A percentile compares a stretch with the other conserved stretches of the same genome.
Conservation (phyloP, 2,888 invertebrate genomes). For the Megaustenia siamemsis region DNA sequence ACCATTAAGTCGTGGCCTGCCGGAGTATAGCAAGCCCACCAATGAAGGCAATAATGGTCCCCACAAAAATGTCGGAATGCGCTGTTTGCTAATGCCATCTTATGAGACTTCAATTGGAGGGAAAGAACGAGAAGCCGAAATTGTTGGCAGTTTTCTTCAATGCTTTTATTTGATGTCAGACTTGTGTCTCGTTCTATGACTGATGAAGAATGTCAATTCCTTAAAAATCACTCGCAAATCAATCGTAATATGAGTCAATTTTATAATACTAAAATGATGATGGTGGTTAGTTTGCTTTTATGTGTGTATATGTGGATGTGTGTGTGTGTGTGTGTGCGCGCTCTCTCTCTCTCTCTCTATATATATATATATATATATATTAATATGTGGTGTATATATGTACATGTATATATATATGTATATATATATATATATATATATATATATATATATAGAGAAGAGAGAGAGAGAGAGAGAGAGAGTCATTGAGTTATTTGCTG, state of each 20-base stretch:
- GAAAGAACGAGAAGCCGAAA: background rate
- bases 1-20: background rate
- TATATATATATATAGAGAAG: no score
- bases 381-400: background rate
- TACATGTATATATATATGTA: background rate
- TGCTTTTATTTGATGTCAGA: no score
- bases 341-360: background rate
- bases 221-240: no score
- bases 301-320: background rate
- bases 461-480: no score
- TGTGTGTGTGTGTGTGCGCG: background rate
- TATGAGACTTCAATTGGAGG: background rate
- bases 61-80: background rate
- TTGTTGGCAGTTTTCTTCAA: no score
- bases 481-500: no score
- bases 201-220: no score
- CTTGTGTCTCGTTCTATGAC: no score
- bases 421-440: background rate
- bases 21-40: background rate
- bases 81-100: background rate
- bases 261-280: no score
- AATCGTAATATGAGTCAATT: no score
- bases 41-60: background rate
- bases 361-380: background rate
- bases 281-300: background rate